These are phyloP conservation scores for Thunnus thynnus DNA, from an alignment of 2,113 vertebrate genomes.

Conservation along the genomic window DNA sequence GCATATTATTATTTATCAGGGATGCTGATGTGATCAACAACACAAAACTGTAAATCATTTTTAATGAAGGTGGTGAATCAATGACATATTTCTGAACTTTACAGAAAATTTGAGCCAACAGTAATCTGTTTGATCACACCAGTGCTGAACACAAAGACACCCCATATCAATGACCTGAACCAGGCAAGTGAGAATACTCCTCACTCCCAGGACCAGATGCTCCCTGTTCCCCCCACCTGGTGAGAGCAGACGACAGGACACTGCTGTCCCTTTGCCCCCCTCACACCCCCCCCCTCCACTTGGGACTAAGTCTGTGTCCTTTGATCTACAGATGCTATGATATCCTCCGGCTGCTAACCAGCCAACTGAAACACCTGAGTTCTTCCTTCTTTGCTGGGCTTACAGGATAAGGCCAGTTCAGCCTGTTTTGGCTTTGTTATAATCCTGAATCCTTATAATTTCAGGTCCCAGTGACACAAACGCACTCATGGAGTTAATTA, in stretches of 20 bases:
- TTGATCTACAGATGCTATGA: slow-evolving; percentile 46
- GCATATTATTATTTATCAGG: background rate
- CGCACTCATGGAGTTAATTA: slow-evolving; percentile 19
- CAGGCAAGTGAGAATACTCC: background rate
- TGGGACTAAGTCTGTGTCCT: slow-evolving; percentile 19
- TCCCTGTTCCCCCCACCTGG: slow-evolving; percentile 39
- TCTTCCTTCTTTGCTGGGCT: background rate
- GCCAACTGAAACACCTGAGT: slow-evolving; percentile 40
- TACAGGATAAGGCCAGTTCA: background rate
- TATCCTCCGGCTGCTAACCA: slow-evolving; percentile 7
- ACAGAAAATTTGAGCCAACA: background rate
- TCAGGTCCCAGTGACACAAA: slow-evolving; percentile 2
- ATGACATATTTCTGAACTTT: background rate
- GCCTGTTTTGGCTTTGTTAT: slow-evolving; percentile 3
- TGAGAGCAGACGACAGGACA: slow-evolving; percentile 32
- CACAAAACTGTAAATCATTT: background rate
- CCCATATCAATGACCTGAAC: background rate
- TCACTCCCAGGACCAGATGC: slow-evolving; percentile 28
- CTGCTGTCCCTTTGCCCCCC: slow-evolving; percentile 9
- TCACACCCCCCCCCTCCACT: background rate
- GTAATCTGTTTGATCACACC: slow-evolving; percentile 16
- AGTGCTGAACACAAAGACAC: slow-evolving; percentile 14
- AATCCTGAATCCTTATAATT: background rate
- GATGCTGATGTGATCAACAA: background rate
- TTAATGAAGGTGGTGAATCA: background rate